Percentiles rank a stretch among this genome's conserved stretches.
Evolutionary conservation across 2,797 vertebrate species (phyloP).

Genomic region (Eulemur rubriventer): DNA sequence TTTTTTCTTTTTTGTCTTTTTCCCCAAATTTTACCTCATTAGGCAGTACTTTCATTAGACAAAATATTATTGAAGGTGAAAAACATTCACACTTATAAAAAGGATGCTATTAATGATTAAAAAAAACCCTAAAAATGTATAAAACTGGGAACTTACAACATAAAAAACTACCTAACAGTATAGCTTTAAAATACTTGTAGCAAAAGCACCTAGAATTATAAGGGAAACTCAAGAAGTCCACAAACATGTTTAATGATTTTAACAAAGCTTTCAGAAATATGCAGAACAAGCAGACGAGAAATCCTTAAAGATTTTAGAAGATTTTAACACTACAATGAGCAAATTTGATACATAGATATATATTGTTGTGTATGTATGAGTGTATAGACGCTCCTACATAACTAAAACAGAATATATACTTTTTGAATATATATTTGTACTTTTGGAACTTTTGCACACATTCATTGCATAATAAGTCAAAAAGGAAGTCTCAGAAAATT

Average conservation of each 20-base stretch:
- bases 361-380: background rate
- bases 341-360: background rate
- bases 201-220: constrained; percentile 8
- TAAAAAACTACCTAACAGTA: background rate
- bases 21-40: background rate
- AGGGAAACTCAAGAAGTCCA: constrained; percentile 1
- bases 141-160: background rate
- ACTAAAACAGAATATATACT: background rate
- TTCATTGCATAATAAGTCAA: background rate
- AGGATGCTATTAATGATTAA: background rate
- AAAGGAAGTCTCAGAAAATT: constrained; percentile 53
- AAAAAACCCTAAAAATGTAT: background rate
- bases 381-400: background rate
- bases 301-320: background rate
- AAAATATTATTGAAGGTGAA: constrained; percentile 14
- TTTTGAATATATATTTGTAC: constrained; percentile 8
- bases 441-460: constrained; percentile 26
- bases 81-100: background rate
- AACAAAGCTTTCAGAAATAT: constrained; percentile 16
- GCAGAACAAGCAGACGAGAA: background rate
- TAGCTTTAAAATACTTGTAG: background rate
- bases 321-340: background rate
- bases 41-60: background rate
- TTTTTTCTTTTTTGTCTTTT: background rate
- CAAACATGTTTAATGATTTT: background rate